Base-by-base conservation (phyloP, 2,113 vertebrate species). In the Petroica traversi region DNA sequence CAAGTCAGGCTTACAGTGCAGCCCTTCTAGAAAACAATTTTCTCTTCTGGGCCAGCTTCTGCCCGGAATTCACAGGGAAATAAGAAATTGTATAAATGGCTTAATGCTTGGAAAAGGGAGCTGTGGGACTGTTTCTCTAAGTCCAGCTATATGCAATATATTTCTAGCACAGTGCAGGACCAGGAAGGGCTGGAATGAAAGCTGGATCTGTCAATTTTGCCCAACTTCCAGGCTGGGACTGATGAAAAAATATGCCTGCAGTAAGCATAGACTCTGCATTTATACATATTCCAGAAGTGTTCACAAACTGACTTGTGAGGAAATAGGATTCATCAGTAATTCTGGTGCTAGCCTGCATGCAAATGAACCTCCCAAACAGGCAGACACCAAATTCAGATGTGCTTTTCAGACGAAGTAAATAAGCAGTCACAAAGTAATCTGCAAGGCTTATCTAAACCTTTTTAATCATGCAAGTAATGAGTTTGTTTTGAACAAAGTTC, bases 381-480 rank as follows among this genome's bases (percentile, higher is more conserved):
- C 80, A 87, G 80, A 92, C 54, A 49, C 45, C 51, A 62, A 88
- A 88, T 59, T 94, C 82, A 90, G 52, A 77, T 66, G 24, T 36
- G 63, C 26, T 86, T 93, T 77, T 96, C 31, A 72, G 57, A 88
- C 1, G 25, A 88, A 76, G 57, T 89, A 94, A 96, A 92, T 63
- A 83, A 84, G 72, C 34, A 80, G 68, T 61, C 75, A 74, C n/a
- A 41, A 45, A 93, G 75, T 69, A 17, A 74, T 88, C 92, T 81
- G 43, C 92, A 92, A 80, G 72, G 33, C 61, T 88, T 94, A 94
- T 69, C 82, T 88, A 88, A 96, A 90, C 23, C 40, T 78, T 31
- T 52, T 85, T 62, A 88, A 71, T 52, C 68, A 81, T 71, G 63
- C 36, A 41, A 59, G 24, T 78, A 77, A 67, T 72, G 77, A 93